Conservation (phyloP, 2,888 invertebrate species). For the Trypoxylon attenuatum region DNA sequence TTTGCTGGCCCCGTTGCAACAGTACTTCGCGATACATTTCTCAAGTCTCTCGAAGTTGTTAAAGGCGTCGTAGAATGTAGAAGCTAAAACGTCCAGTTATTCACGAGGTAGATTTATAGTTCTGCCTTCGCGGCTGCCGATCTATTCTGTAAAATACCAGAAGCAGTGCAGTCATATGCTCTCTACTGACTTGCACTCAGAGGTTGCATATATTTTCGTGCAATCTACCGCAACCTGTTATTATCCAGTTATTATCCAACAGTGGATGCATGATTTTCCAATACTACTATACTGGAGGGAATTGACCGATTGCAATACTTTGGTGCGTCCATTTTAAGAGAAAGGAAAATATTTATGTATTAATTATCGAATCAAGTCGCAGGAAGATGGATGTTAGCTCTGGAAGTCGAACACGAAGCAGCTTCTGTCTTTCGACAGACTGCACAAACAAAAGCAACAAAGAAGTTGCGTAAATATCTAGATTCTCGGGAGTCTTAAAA, state of each 20-base stretch:
- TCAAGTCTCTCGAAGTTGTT: slow-evolving; percentile 30
- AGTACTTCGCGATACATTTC: slow-evolving; percentile 29
- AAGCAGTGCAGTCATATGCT: no score
- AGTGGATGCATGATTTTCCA: no score
- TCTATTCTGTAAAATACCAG: no score
- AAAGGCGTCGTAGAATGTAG: slow-evolving; percentile 44
- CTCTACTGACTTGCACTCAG: no score
- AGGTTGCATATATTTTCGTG: no score
- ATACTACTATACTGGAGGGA: no score
- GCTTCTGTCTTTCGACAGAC: neutral
- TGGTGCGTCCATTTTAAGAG: no score
- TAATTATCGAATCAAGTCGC: no score
- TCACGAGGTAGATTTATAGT: slow-evolving; percentile 48
- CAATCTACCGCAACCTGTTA: no score
- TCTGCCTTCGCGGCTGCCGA: slow-evolving; percentile 46
- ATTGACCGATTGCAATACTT: no score
- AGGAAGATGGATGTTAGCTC: neutral
- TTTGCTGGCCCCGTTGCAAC: slow-evolving; percentile 6
- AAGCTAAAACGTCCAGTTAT: slow-evolving; percentile 50
- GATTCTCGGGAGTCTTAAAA: slow-evolving; percentile 13
- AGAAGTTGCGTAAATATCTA: slow-evolving; percentile 15
- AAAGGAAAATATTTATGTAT: no score
- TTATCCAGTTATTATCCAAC: no score
- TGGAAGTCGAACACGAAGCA: neutral
- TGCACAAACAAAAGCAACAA: neutral